Base-by-base conservation (phyloP, 2,888 invertebrate genomes). In the Tinea trinotella region DNA sequence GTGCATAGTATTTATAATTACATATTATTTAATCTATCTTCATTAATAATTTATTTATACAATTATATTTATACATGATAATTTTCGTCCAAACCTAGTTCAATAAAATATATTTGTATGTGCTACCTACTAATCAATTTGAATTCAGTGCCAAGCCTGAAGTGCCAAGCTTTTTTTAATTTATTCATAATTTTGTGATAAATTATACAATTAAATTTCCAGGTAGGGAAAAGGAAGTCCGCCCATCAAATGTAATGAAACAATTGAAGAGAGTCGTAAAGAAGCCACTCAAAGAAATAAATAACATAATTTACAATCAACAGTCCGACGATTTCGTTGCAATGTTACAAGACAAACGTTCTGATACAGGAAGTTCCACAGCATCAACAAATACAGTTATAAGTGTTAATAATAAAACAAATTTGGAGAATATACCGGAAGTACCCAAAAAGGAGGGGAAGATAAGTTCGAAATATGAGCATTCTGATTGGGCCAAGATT, bases 311-410 rank as follows among this genome's bases (percentile, higher is more conserved):
- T 15, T 40, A 40, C 13, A n/a, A 48, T 17, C n/a, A 48, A 10
- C 13, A 24, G 2, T n/a, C 50, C 1, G 67, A 69, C 5, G 35
- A 66, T 0, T 62, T 61, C 6, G 75, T 81, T 0, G 70, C 71
- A 0, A 61, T 64, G 35, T 59, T 83, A 36, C 74, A 70, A 54
- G 79, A 83, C 35, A 74, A 65, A 24, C 72, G 70, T 24, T 59
- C 62, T 1, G 78, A 75, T 9, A 68, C 73, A 0, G 76, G 74
- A 0, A 78, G 76, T 54, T 74, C 82, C 0, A 62, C 77, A 0
- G 73, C 71, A 0, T 74, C 81, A 9, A 53, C 76, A 0, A 71
- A 72, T 44, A 82, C 83, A 0, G 75, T 84, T 0, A 68, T 82
- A 59, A 66, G 66, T 0, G 50, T 71, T 7, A 68, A 71, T 18